Base-by-base conservation (phyloP, 37 sponge, comb jelly and placozoan species). In the Geodia barretti region DNA sequence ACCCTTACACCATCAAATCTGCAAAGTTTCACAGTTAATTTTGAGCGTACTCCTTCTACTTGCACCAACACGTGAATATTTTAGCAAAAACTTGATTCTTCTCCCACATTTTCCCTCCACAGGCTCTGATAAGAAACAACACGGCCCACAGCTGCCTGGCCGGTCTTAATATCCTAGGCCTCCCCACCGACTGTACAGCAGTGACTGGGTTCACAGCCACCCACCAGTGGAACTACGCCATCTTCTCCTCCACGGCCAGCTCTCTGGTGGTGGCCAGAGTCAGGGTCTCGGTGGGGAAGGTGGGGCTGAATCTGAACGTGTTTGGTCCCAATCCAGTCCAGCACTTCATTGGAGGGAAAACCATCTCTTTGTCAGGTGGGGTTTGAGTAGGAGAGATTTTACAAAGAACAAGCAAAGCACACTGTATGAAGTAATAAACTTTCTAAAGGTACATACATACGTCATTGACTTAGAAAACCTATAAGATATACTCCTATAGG, bases 251-350 rank as follows among this genome's bases (percentile, higher is more conserved):
- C 2, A 83, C 79, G 36, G 90, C 92, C 30, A 80, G 83, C 23
- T 72, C 87, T 28, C 84, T 95, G 1, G 84, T 77, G 24, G 68
- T 86, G 36, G 72, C 85, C 23, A 70, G 86, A 62, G 26, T 89
- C 39, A 84, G 41, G 39, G 36, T 95, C 14, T 92, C 84, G n/a
- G 79, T 73, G 3, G 90, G 90, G 0, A 92, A 95, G 60, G 85
- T 88, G 28, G 96, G 96, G 17, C 39, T 95, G 8, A 90, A 87
- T 47, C 72, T 95, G 64, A 95, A 95, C 59, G 43, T 89, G 11
- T 91, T 92, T 82, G 96, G 96, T 37, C 96, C 96, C 19, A 81
- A 95, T 37, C 96, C 96, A 38, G 93, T 95, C 29, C 64, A 74
- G 31, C 96, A 95, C 41, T 66, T 86, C 21, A 62, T 92, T 11